Evolutionary conservation across 2,797 vertebrate genomes (phyloP), one percentile per base, ranked within the genome.

Genomic region (Poecilia picta): DNA sequence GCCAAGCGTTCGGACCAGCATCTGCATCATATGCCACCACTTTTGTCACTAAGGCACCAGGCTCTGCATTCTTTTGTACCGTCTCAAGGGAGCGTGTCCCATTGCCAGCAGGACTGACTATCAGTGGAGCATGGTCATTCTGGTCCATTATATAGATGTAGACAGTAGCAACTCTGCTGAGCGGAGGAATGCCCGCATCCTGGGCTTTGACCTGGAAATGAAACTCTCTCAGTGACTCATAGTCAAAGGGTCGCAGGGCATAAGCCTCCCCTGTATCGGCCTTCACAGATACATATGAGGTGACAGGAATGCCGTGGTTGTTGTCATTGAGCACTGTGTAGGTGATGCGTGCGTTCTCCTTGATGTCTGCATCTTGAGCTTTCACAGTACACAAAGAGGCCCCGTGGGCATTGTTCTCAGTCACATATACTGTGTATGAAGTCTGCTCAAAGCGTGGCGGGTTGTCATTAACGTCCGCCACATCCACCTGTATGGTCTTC

Each of bases 381-480:
- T 96, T 97, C 85, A 98, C 95, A 1, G 97, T 97, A 91, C 97
- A 98, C 75, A 99, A 92, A 49, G 97, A 96, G 8, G 95, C 96
- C 43, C 98, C 98, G 0, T 96, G 96, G 73, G 93, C 95, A 72
- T 99, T 99, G 94, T 99, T 99, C 93, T 99, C 98, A 46, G 93
- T 92, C 81, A 99, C 95, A 46, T 99, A 99, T 77, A 99, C 95
- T 0, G 97, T 97, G 83, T 99, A 99, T 1, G 96, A 96, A 4
- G 96, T 96, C 91, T 98, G 95, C 82, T 97, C 96, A 5, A 99
- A 99, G n/a, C 87, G 94, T 0, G 98, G 98, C 0, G 98, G 96
- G 89, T 99, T 99, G 95, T 99, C 98, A 47, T 98, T 99, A 75
- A 99, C 95, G 77, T 99, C 98, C 0, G 97, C 98, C 88, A 99